Evolutionary conservation across 2,113 vertebrate species (phyloP).

Genomic region (Eurystomus gularis): DNA sequence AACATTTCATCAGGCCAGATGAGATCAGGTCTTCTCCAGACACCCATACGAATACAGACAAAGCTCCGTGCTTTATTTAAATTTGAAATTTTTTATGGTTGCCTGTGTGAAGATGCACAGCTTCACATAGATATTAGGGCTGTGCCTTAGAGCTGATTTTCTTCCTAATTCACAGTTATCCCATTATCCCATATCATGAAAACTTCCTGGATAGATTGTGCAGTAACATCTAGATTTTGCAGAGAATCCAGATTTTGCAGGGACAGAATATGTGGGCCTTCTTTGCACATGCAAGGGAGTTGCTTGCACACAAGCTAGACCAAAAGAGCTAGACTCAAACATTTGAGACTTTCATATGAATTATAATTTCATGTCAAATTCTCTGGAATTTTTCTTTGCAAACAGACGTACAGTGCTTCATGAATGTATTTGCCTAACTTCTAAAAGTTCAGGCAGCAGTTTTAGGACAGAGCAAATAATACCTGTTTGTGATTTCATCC

Average conservation of each 20-base stretch:
- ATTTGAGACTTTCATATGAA: background rate
- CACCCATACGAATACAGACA: background rate
- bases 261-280: background rate
- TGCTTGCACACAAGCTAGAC: background rate
- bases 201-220: background rate
- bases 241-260: too few relatives aligned
- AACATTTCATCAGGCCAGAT: background rate
- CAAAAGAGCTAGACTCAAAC: background rate
- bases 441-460: background rate
- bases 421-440: background rate
- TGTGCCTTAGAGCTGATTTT: background rate
- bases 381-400: background rate
- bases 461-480: background rate
- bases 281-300: background rate
- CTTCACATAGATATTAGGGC: background rate
- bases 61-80: background rate
- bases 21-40: constrained; percentile 11
- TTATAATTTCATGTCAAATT: background rate
- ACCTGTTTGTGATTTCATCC: background rate
- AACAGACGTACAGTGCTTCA: background rate
- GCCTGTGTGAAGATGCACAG: background rate
- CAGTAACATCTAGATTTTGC: background rate
- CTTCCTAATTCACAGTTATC: background rate
- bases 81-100: background rate
- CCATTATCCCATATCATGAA: background rate